Evolutionary conservation across 2,888 invertebrate species (phyloP), one percentile per base, ranked within the genome.

Genomic region (Drosophila fungiperda): DNA sequence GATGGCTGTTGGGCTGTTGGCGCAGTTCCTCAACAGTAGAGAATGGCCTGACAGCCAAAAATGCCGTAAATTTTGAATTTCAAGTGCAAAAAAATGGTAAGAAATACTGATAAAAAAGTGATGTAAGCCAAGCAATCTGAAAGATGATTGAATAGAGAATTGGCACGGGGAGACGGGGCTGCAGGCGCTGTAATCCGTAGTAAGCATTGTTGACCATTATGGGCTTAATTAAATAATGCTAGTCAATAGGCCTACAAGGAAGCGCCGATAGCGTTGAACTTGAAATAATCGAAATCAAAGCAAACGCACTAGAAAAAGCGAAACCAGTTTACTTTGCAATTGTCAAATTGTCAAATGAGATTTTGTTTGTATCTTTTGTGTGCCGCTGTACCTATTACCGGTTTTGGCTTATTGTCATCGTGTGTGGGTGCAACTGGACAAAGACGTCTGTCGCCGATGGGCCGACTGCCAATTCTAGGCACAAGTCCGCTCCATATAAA

Each of bases 291-390:
- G 0, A 62, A 66, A 58, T 35, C 26, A 71, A 83, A 65, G 58
- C 52, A 58, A 57, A 32, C 26, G 9, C 17, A 40, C 7, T 15
- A 4, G 23, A n/a, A 54, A 63, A 63, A 66, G 35, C 57, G 53
- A 87, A 86, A 87, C 86, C 83, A 73, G 87, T 87, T 86, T 86
- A 35, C 48, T 40, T 48, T 32, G 55, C 82, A 88, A 90, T 90
- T 90, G 90, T 90, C 80, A 78, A 83, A 82, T 84, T 89, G 89
- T 89, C 87, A 84, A 80, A 75, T 38, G 69, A 73, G 76, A 79
- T 87, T 87, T 78, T 73, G 55, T 71, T 76, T 76, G 68, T 73
- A 69, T 61, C 68, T 73, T 74, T 58, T 42, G 55, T 64, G 17
- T 38, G 57, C 67, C 54, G 65, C 58, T 68, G 80, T 79, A 79